Base-by-base conservation (phyloP, 2,113 vertebrate species). In the Psophia crepitans region DNA sequence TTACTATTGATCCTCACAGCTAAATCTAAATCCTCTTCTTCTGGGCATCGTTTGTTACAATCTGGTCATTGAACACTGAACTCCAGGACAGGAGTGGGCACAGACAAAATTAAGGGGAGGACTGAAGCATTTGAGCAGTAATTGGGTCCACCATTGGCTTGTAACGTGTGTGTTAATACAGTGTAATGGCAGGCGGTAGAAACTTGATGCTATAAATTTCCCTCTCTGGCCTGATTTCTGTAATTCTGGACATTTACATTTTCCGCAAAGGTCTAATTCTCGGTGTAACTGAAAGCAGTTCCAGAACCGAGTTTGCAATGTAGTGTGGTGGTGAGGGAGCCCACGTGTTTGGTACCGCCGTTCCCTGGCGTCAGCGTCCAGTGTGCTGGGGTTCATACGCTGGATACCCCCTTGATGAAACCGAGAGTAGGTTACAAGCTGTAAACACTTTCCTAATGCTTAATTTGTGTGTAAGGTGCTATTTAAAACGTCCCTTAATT, bases 111-210 rank as follows among this genome's bases (percentile, higher is more conserved):
- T 23, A 6, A 48, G 39, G 63, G 63, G 17, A 58, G 30, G 17
- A 33, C 30, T 21, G 44, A 90, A 57, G 20, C 2, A 0, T 74
- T 49, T 78, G 43, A 77, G 89, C 73, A 33, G 26, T 49, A 61
- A 32, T 9, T 54, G 64, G 2, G 26, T n/a, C 48, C 23, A 33
- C 46, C 16, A 1, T 3, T 64, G 58, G 26, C 37, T 37, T 28
- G 3, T 14, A 21, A 7, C 0, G 1, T 21, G 21, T 33, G 23
- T 22, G 46, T 26, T 53, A 44, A 73, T 33, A 3, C 4, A 2
- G 3, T 48, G 68, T 19, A 24, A 23, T 37, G 63, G 48, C 21
- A 14, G 76, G 46, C 0, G 0, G 20, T 7, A 30, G 64, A 84
- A 92, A 75, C 56, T 26, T 8, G 30, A 33, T 33, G 46, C 43